Conservation (phyloP, 2,113 vertebrate species). For the Tretioscincus oriximinensis region DNA sequence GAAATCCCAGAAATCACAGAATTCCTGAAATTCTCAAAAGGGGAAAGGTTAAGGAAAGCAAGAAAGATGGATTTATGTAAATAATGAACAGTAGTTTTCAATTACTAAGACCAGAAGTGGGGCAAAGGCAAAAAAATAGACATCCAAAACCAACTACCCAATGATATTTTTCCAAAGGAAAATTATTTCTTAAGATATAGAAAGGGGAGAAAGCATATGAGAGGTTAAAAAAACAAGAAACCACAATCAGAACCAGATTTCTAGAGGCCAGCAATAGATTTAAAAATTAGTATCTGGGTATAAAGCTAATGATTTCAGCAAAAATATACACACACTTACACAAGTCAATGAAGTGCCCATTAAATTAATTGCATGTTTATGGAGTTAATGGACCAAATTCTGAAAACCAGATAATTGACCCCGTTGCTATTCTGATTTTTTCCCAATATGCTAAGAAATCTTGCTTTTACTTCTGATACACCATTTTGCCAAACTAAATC, state of each 20-base stretch:
- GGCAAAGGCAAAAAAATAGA: slow-evolving; percentile 47
- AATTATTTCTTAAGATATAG: slow-evolving; percentile 54
- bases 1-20: slow-evolving; percentile 67
- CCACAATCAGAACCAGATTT: slow-evolving; percentile 23
- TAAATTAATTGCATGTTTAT: not conserved
- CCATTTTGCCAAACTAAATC: too few relatives aligned
- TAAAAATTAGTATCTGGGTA: slow-evolving; percentile 39
- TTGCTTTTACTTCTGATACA: too few relatives aligned
- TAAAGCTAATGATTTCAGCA: slow-evolving; percentile 10
- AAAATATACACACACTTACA: not conserved
- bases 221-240: slow-evolving; percentile 51
- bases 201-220: slow-evolving; percentile 40
- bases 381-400: not conserved
- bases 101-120: slow-evolving; percentile 70
- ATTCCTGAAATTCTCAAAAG: slow-evolving; percentile 78
- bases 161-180: slow-evolving; percentile 60
- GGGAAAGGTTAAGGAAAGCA: slow-evolving; percentile 80
- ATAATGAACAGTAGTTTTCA: slow-evolving; percentile 78
- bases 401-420: not conserved
- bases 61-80: slow-evolving; percentile 75
- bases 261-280: slow-evolving; percentile 25
- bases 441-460: not conserved
- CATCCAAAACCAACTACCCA: slow-evolving; percentile 50
- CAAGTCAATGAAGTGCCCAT: slow-evolving; percentile 7
- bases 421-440: not conserved